Base-by-base conservation (phyloP, 2,113 vertebrate genomes). In the Serinus canaria region DNA sequence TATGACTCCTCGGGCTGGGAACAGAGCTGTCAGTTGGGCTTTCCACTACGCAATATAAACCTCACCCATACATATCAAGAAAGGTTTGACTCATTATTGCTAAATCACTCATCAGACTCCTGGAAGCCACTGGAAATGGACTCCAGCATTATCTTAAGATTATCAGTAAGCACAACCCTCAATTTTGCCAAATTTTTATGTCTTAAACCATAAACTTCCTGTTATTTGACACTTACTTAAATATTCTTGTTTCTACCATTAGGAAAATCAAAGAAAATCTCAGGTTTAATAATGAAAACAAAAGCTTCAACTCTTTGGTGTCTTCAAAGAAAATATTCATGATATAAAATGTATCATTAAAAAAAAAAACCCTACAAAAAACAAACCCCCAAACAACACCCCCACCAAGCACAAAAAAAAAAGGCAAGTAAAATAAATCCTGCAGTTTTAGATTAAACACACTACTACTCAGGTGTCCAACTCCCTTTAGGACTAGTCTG, bases 21-120 rank as follows among this genome's bases (percentile, higher is more conserved):
- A 46, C 27, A 56, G 27, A 59, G 25, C 21, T 33, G 35, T 28
- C 59, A 80, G 41, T 19, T 46, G 33, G 37, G 13, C 56, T 24
- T 82, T 78, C 44, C 41, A 35, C 33, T 55, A 7, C 2, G 9
- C 0, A 0, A 58, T 15, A 58, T 2, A 70, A 37, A 84, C 22
- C 17, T 74, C 56, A 92, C 28, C 18, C 47, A 16, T 19, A 63
- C 0, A 0, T 11, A 77, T 16, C 25, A 74, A 85, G 15, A 80
- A 1, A 83, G 12, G 10, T 80, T 56, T 83, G 46, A 60, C 30
- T 87, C 77, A 46, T 66, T 46, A 74, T 4, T 43, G 35, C 16
- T 69, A 79, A 62, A 23, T 72, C 3, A 62, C 27, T 69, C 41
- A 58, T 43, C 24, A 87, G 66, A 80, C 28, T 46, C 41, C 69